Evolutionary conservation across 1,140 invertebrate species (phyloP).

Genomic region (Pentalonia nigronervosa): DNA sequence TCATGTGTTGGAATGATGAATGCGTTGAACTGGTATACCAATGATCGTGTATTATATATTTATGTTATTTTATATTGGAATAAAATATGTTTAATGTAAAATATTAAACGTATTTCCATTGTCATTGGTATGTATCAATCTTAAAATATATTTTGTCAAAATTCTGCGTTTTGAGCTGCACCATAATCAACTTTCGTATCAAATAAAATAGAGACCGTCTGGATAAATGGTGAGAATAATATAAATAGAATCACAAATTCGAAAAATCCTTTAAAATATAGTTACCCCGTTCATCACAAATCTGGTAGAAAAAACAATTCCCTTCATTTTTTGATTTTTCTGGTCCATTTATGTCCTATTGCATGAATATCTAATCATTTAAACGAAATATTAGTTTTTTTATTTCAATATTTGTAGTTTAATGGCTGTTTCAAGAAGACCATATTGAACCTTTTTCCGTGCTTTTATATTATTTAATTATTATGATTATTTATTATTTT

Average conservation of each 20-base stretch:
- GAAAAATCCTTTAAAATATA: not conserved
- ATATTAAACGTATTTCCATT: not conserved
- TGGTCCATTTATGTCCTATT: not conserved
- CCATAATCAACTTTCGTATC: not conserved
- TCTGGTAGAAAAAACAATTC: not conserved
- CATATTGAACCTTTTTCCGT: not conserved
- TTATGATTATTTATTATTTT: too few species aligned
- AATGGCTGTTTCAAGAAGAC: not conserved
- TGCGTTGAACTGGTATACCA: not conserved
- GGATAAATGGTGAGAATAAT: not conserved
- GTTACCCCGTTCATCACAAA: not conserved
- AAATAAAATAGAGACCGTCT: not conserved
- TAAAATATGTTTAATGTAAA: not conserved
- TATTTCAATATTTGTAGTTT: not conserved
- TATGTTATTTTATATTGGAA: not conserved
- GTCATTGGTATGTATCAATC: too few species aligned
- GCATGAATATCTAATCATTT: not conserved
- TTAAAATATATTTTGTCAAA: not conserved
- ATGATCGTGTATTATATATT: not conserved
- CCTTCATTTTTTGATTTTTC: not conserved
- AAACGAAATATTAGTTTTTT: not conserved
- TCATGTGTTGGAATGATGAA: not conserved
- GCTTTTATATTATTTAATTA: too few species aligned
- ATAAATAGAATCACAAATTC: not conserved
- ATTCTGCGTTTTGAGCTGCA: not conserved